Conservation (phyloP, 2,113 vertebrate species). For the Peromyscus californicus region DNA sequence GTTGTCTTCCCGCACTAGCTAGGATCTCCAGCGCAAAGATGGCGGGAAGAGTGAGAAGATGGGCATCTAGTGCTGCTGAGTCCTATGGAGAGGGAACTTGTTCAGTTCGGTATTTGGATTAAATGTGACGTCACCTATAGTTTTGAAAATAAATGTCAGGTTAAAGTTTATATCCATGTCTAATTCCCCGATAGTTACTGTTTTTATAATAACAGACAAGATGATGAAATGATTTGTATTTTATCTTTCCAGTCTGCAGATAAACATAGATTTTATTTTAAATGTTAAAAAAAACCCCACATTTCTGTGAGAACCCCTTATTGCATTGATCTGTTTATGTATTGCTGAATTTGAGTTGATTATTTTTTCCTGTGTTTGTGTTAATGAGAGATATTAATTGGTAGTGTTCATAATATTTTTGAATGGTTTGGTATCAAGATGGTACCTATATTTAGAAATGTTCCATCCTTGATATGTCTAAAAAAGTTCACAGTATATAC, state of each 20-base stretch:
- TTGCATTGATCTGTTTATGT: neutral
- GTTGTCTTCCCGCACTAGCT: neutral
- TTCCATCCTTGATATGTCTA: neutral
- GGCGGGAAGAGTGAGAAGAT: no score
- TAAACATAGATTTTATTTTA: conserved; percentile 41
- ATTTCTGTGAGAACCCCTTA: neutral
- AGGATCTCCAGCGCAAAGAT: neutral
- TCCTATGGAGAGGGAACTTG: neutral
- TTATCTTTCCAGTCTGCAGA: neutral
- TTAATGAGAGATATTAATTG: neutral
- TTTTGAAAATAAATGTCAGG: neutral
- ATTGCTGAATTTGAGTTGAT: neutral
- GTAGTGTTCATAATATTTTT: neutral
- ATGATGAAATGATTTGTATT: neutral
- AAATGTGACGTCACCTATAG: neutral
- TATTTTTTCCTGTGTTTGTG: neutral
- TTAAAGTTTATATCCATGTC: neutral
- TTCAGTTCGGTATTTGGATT: neutral
- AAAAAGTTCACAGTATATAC: neutral
- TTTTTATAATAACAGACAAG: neutral
- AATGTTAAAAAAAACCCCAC: neutral
- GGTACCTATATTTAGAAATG: neutral
- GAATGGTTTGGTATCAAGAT: neutral
- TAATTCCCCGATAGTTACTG: neutral
- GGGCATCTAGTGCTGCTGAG: neutral